Evolutionary conservation across 2,888 invertebrate genomes (phyloP).

Genomic region (Malacosoma neustria): DNA sequence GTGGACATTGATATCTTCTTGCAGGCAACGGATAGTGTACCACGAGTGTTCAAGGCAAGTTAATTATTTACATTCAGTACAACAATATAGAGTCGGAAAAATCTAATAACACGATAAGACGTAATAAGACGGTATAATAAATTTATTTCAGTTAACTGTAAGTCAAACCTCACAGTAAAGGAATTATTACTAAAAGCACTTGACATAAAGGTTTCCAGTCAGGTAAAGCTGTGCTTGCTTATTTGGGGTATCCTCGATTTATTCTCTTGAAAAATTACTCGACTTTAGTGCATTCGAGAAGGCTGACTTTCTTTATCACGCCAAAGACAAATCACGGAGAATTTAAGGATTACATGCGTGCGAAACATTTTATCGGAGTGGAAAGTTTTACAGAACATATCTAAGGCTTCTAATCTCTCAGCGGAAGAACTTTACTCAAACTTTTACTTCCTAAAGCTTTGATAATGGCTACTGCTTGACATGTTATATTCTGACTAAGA

Average conservation of each 20-base stretch:
- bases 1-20: too few relatives aligned
- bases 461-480: too few relatives aligned
- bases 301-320: slow-evolving; percentile 36
- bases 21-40: too few relatives aligned
- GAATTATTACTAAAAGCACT: slow-evolving; percentile 4
- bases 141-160: slow-evolving; percentile 13
- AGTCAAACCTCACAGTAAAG: neutral
- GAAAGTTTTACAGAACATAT: slow-evolving; percentile 50
- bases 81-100: too few relatives aligned
- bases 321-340: slow-evolving; percentile 54
- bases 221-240: slow-evolving; percentile 1
- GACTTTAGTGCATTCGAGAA: slow-evolving; percentile 27
- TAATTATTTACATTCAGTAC: too few relatives aligned
- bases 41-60: too few relatives aligned
- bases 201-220: slow-evolving; percentile 5
- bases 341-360: slow-evolving; percentile 55
- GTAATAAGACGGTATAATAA: too few relatives aligned
- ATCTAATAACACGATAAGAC: too few relatives aligned
- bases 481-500: too few relatives aligned
- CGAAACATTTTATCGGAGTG: slow-evolving; percentile 58
- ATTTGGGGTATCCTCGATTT: slow-evolving; percentile 10
- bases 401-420: slow-evolving; percentile 50
- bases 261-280: slow-evolving; percentile 22
- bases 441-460: slow-evolving; percentile 45
- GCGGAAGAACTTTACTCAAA: slow-evolving; percentile 46